Conservation (phyloP, 2,113 vertebrate genomes). For the Misgurnus anguillicaudatus region DNA sequence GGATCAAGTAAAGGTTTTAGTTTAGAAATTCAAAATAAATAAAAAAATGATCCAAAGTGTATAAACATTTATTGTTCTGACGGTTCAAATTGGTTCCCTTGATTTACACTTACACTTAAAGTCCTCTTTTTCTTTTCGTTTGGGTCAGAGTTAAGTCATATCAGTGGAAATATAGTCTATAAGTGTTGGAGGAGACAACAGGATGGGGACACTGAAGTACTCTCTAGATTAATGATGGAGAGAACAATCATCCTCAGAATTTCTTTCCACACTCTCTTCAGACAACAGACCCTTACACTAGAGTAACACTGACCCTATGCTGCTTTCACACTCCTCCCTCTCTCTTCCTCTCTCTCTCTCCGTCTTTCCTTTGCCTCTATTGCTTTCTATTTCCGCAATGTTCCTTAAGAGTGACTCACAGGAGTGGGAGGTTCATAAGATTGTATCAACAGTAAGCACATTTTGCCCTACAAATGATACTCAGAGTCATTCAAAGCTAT, state of each 20-base stretch:
- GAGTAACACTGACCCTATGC: slow-evolving; percentile 28
- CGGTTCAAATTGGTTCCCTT: too few species aligned
- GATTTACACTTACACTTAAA: too few species aligned
- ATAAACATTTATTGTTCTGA: background rate
- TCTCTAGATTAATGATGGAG: slow-evolving; percentile 73
- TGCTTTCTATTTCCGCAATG: slow-evolving; percentile 16
- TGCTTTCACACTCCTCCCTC: slow-evolving; percentile 1
- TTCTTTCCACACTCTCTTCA: slow-evolving; percentile 74
- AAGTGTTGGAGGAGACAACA: slow-evolving; percentile 71
- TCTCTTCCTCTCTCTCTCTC: slow-evolving; percentile 27
- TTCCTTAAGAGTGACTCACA: slow-evolving; percentile 26
- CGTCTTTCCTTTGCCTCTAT: slow-evolving; percentile 17
- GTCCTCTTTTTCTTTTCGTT: too few species aligned
- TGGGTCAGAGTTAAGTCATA: background rate
- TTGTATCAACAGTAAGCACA: background rate
- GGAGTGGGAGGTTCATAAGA: slow-evolving; percentile 28
- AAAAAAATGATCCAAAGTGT: background rate
- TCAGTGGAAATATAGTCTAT: slow-evolving; percentile 58
- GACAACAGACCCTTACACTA: slow-evolving; percentile 46
- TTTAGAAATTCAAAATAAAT: background rate
- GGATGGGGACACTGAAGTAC: slow-evolving; percentile 77
- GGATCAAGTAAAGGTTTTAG: background rate
- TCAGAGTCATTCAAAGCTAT: slow-evolving; percentile 33
- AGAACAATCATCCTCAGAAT: slow-evolving; percentile 56
- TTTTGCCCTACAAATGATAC: slow-evolving; percentile 34